A percentile compares a stretch with the other conserved stretches of the same genome.
phyloP scores from a whole-genome alignment of 2,888 invertebrate species.

The Sthenelais limicola region DNA sequence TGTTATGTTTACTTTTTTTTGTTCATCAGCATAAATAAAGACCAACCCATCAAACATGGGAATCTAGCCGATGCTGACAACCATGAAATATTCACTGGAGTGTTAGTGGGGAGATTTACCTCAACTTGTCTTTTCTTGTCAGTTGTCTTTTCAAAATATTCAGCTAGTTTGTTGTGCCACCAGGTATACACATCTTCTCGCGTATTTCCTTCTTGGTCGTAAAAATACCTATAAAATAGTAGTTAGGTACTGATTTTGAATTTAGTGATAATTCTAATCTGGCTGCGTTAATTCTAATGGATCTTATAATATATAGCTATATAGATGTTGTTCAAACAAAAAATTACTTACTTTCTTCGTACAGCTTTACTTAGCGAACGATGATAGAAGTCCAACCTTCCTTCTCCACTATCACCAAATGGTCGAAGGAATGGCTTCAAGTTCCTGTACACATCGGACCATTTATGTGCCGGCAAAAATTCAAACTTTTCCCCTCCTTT shows the following conservation, averaged over 20 bases:
- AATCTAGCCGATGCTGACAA: too few species aligned
- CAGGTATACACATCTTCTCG: neutral
- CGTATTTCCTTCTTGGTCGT: neutral
- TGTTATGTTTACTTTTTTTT: too few species aligned
- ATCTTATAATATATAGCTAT: neutral
- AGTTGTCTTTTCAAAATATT: constrained; percentile 2
- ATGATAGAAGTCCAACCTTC: constrained; percentile 69
- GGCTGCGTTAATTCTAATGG: neutral
- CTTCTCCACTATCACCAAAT: constrained; percentile 67
- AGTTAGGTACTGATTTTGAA: neutral
- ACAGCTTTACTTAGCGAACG: constrained; percentile 70
- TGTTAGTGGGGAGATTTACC: too few species aligned
- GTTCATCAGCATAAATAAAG: too few species aligned
- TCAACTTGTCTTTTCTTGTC: neutral
- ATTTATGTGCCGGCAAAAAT: constrained; percentile 59
- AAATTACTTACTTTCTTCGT: constrained; percentile 62
- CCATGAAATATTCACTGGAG: too few species aligned
- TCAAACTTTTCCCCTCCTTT: too few species aligned
- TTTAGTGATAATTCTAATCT: neutral
- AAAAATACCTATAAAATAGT: constrained; percentile 9
- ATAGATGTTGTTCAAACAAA: neutral
- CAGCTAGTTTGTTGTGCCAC: constrained; percentile 16
- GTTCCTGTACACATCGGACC: constrained; percentile 62
- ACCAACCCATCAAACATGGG: too few species aligned
- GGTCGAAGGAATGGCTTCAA: constrained; percentile 68